Evolutionary conservation across 2,888 invertebrate genomes (phyloP).

Genomic region (Oxycera nigricornis): DNA sequence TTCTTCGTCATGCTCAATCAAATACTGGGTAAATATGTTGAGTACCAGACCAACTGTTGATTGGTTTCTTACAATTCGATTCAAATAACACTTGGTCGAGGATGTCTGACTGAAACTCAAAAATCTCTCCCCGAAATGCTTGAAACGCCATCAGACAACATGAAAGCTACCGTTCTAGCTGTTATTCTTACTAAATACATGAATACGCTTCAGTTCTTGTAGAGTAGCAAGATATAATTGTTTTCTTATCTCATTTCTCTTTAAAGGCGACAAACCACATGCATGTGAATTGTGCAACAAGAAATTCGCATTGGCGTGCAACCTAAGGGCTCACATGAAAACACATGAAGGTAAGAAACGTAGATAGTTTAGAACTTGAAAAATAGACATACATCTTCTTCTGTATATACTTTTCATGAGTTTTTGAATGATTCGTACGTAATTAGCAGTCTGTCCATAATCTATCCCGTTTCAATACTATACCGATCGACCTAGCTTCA

Average conservation of each 20-base stretch:
- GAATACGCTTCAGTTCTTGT: no score
- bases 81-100: slow-evolving; percentile 16
- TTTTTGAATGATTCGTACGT: no score
- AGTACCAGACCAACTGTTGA: slow-evolving; percentile 23
- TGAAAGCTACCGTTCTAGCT: no score
- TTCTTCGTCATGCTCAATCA: slow-evolving; percentile 25
- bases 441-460: no score
- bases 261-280: slow-evolving; percentile 76
- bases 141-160: not conserved
- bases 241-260: slow-evolving; percentile 2
- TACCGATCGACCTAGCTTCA: no score
- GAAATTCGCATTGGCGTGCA: slow-evolving; percentile 76
- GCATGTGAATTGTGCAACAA: slow-evolving; percentile 74
- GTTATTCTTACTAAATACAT: no score
- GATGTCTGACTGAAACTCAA: slow-evolving; percentile 30
- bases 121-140: slow-evolving; percentile 15
- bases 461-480: no score
- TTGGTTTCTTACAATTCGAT: not conserved
- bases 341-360: slow-evolving; percentile 75
- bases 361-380: no score
- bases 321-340: slow-evolving; percentile 75
- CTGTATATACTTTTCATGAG: no score
- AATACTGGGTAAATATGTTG: not conserved
- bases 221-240: not conserved
- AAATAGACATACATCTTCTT: no score